Evolutionary conservation across 2,113 vertebrate genomes (phyloP).

Genomic region (Verasper variegatus): DNA sequence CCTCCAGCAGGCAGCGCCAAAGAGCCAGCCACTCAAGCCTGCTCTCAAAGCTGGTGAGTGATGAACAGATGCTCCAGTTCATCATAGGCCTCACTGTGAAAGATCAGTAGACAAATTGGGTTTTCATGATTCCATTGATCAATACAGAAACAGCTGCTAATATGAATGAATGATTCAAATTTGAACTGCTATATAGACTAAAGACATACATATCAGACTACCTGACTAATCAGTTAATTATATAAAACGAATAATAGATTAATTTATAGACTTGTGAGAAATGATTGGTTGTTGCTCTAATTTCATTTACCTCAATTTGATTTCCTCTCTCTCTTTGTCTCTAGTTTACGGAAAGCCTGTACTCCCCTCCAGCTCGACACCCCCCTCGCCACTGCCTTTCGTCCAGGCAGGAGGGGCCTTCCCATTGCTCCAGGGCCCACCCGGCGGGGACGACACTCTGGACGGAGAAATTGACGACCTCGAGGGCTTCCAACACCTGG

Average conservation of each 20-base stretch:
- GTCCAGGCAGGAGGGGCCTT: conserved; percentile 71
- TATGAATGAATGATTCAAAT: no score
- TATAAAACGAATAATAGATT: neutral
- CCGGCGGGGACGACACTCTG: conserved; percentile 56
- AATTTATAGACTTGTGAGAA: neutral
- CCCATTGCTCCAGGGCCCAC: conserved; percentile 62
- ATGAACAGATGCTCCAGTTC: neutral
- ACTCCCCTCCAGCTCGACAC: conserved; percentile 72
- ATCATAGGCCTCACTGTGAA: neutral
- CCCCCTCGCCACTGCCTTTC: conserved; percentile 76
- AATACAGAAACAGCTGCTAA: neutral
- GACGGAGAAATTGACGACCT: conserved; percentile 68
- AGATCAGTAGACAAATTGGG: neutral
- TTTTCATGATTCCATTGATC: neutral
- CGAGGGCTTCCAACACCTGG: conserved; percentile 61
- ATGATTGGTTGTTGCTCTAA: neutral
- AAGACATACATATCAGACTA: no score
- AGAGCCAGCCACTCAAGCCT: conserved; percentile 90
- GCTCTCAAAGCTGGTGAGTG: conserved; percentile 93
- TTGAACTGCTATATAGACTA: no score
- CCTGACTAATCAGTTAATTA: no score
- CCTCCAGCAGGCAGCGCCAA: conserved; percentile 94
- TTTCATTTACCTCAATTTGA: neutral
- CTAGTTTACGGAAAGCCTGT: conserved; percentile 80
- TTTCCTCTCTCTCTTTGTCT: conserved; percentile 15